Evolutionary conservation across 2,797 vertebrate species (phyloP).

Genomic region (Danio aesculapii): DNA sequence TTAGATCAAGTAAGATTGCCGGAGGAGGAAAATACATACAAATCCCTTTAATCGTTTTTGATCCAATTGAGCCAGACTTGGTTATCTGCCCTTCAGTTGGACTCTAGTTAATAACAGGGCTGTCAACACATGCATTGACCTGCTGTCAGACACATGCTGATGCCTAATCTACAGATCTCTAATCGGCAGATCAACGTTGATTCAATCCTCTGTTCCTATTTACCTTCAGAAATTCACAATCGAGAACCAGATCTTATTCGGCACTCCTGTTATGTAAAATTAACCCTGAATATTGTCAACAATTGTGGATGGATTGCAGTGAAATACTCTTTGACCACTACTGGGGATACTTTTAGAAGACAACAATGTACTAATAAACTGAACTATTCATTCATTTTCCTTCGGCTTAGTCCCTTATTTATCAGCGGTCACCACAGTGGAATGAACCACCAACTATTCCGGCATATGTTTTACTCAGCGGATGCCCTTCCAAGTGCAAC

Average conservation of each 20-base stretch:
- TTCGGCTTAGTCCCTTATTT: too few relatives aligned
- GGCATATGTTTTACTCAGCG: too few relatives aligned
- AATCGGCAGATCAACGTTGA: constrained; percentile 22
- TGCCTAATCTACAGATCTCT: constrained; percentile 7
- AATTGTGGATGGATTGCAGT: too few relatives aligned
- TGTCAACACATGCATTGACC: constrained; percentile 11
- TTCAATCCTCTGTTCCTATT: neutral
- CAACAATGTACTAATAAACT: too few relatives aligned
- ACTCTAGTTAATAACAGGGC: constrained; percentile 33
- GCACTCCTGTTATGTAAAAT: neutral
- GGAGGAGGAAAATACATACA: neutral
- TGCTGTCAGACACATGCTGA: constrained; percentile 11
- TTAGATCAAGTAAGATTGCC: neutral
- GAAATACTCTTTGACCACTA: too few relatives aligned
- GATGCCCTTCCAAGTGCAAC: too few relatives aligned
- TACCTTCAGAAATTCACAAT: constrained; percentile 2
- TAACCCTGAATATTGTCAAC: too few relatives aligned
- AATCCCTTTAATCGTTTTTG: constrained; percentile 14
- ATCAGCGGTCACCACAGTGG: too few relatives aligned
- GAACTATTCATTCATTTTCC: too few relatives aligned
- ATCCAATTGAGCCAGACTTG: constrained; percentile 13
- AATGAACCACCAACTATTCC: too few relatives aligned
- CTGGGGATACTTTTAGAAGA: too few relatives aligned
- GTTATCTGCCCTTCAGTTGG: constrained; percentile 36
- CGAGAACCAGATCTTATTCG: neutral